Base-by-base conservation (phyloP, 2,797 vertebrate genomes). In the Paratrypauchen microcephalus region DNA sequence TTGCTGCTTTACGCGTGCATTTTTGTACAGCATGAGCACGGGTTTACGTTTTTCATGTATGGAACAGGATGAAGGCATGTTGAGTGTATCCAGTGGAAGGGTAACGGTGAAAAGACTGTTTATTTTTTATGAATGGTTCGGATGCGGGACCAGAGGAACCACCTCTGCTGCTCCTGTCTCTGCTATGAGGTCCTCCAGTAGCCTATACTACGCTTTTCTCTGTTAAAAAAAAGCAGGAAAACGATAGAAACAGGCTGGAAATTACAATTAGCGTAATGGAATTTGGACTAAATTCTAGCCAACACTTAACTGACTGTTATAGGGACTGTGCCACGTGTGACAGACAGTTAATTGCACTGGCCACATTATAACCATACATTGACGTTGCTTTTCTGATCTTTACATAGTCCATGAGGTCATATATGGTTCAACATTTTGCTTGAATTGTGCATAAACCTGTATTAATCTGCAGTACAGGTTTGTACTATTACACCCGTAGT, bases 91-190 rank as follows among this genome's bases (percentile, higher is more conserved):
- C 77, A 73, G 62, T 64, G 45, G 66, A 56, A 56, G 15, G 65
- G 63, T 0, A 26, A 41, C 9, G 30, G n/a, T 1, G 48, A 50
- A 50, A n/a, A 66, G 72, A 54, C 80, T 77, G 75, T 66, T 60
- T 70, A 79, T 70, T 76, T 71, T 50, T 41, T 61, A 82, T 89
- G 85, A 89, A 87, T 89, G 86, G 69, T 83, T 69, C 64, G 2
- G 65, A 75, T 65, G 39, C 69, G 78, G 81, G 85, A 78, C 78
- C 59, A n/a, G 56, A 45, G 9, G 26, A 68, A 48, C 36, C 62
- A 19, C 50, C 59, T 64, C 41, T 64, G 41, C 62, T 54, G 36
- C 26, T 68, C 28, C 58, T 68, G 66, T 24, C 12, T 11, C 65
- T 12, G 67, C 64, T 60, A 62, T 16, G 32, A 65, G 70, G 59